Percentiles rank a stretch among this genome's conserved stretches.
Evolutionary conservation across 2,888 invertebrate species (phyloP).

Genomic region (Hemaris fuciformis): DNA sequence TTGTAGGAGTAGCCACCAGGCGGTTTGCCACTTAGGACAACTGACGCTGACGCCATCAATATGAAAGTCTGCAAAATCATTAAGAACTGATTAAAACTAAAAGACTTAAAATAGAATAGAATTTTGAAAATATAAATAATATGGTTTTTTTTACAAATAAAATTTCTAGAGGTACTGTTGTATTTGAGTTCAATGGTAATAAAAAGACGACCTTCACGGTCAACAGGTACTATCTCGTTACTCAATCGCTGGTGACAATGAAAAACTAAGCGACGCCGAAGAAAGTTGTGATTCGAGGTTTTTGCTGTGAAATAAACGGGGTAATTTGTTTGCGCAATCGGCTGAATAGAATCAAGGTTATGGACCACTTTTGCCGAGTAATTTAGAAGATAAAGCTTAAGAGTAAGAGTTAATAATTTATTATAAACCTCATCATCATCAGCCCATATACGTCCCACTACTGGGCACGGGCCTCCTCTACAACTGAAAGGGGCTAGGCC

Average conservation of each 20-base stretch:
- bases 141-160: background rate
- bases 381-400: no score
- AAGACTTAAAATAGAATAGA: no score
- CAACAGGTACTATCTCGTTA: conserved; percentile 49
- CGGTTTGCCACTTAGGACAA: conserved; percentile 46
- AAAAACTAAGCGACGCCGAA: conserved; percentile 47
- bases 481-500: no score
- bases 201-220: conserved; percentile 68
- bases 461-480: no score
- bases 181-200: conserved; percentile 32
- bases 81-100: no score
- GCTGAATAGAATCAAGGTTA: conserved; percentile 15
- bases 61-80: conserved; percentile 49
- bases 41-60: conserved; percentile 47
- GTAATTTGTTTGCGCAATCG: conserved; percentile 21
- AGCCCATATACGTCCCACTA: no score
- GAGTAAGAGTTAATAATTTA: no score
- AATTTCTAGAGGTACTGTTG: background rate
- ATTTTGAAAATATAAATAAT: background rate
- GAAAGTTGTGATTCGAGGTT: conserved; percentile 44
- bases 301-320: conserved; percentile 23
- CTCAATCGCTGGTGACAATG: conserved; percentile 64
- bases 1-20: conserved; percentile 85
- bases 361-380: background rate
- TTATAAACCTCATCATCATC: no score